These are phyloP conservation scores for Pempheris klunzingeri DNA, from an alignment of 2,797 vertebrate genomes.

Conservation along the genomic window DNA sequence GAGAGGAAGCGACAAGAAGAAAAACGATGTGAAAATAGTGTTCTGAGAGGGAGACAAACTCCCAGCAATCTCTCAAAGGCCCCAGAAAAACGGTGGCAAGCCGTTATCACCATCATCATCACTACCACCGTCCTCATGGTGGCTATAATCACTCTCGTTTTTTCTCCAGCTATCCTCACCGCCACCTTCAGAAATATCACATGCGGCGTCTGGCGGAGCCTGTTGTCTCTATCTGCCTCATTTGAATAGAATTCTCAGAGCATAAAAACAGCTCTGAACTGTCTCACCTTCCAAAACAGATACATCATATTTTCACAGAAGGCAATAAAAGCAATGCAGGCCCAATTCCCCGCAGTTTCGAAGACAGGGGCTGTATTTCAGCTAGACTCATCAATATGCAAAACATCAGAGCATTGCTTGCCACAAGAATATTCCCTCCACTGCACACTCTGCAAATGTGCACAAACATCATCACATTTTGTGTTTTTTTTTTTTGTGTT, in stretches of 20 bases:
- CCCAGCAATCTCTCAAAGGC: slow-evolving; percentile 53
- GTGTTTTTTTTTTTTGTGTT: slow-evolving; percentile 26
- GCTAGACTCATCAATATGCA: slow-evolving; percentile 85
- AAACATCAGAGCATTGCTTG: slow-evolving; percentile 79
- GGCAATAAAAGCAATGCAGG: slow-evolving; percentile 77
- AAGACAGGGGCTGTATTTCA: slow-evolving; percentile 75
- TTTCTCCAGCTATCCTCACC: slow-evolving; percentile 34
- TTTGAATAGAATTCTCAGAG: slow-evolving; percentile 70
- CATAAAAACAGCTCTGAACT: slow-evolving; percentile 47
- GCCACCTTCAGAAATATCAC: slow-evolving; percentile 63
- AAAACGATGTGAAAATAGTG: slow-evolving; percentile 52
- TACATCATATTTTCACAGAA: slow-evolving; percentile 76
- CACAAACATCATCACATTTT: slow-evolving; percentile 74
- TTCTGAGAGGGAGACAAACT: slow-evolving; percentile 58
- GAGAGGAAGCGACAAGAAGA: slow-evolving; percentile 48
- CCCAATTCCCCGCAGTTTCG: slow-evolving; percentile 76
- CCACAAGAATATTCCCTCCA: slow-evolving; percentile 78
- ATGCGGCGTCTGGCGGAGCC: slow-evolving; percentile 27
- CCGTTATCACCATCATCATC: slow-evolving; percentile 69
- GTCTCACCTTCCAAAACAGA: slow-evolving; percentile 73
- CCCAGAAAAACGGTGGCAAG: slow-evolving; percentile 41
- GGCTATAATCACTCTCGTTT: slow-evolving; percentile 52
- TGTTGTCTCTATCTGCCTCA: slow-evolving; percentile 66
- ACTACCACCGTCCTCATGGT: slow-evolving; percentile 43
- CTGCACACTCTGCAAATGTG: slow-evolving; percentile 74